Percentiles rank a stretch among this genome's conserved stretches.
Conservation (phyloP, 2,113 vertebrate genomes). For the Microcebus lehilahytsara region DNA sequence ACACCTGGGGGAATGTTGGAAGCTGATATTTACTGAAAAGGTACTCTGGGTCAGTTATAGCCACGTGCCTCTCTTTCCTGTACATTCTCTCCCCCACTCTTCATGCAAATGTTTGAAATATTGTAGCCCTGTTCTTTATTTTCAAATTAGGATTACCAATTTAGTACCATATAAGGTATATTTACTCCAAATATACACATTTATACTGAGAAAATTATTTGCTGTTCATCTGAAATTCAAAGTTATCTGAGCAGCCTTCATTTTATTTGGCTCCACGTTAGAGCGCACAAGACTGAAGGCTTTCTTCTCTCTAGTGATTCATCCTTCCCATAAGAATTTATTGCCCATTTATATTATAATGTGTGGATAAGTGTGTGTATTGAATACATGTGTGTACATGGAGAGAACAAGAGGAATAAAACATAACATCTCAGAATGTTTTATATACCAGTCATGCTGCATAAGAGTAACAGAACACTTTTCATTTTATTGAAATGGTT, state of each 20-base stretch:
- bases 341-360: background rate
- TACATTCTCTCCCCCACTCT: background rate
- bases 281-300: background rate
- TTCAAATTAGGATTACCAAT: background rate
- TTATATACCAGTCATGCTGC: background rate
- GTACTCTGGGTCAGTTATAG: background rate
- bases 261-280: background rate
- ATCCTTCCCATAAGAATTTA: background rate
- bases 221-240: background rate
- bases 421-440: background rate
- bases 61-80: rapidly evolving
- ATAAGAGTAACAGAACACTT: constrained; percentile 25
- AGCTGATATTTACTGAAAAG: background rate
- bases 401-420: background rate
- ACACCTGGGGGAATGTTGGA: background rate
- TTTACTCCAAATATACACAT: background rate
- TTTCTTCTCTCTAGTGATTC: background rate
- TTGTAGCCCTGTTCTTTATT: background rate
- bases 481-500: constrained; percentile 59
- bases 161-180: background rate
- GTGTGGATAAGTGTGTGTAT: background rate
- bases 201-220: background rate
- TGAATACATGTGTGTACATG: background rate
- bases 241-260: background rate
- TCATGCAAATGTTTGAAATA: background rate